Percentiles rank a stretch among this genome's conserved stretches.
Conservation (phyloP, 37 sponge, comb jelly and placozoan species). For the Halichondria panicea region DNA sequence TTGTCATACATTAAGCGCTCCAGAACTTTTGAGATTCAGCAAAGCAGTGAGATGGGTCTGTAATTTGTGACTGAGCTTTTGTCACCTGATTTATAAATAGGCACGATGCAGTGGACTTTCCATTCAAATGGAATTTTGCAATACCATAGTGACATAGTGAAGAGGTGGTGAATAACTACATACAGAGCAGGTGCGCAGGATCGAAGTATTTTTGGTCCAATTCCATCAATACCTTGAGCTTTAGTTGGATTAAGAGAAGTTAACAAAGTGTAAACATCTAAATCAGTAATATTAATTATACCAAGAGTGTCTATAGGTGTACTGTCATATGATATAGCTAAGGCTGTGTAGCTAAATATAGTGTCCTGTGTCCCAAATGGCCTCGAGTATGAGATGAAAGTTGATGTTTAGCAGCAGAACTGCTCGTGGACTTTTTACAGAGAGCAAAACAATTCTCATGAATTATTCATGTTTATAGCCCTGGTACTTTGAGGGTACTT, state of each 20-base stretch:
- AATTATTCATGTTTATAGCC: too few species aligned
- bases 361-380: too few species aligned
- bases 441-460: too few species aligned
- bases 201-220: neutral
- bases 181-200: neutral
- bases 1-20: slow-evolving; percentile 16
- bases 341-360: too few species aligned
- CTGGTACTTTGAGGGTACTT: too few species aligned
- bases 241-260: neutral
- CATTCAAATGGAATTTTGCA: slow-evolving; percentile 11
- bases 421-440: too few species aligned
- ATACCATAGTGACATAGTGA: neutral
- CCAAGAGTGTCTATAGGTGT: too few species aligned
- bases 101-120: slow-evolving; percentile 14
- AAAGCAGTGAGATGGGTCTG: slow-evolving; percentile 37
- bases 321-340: too few species aligned
- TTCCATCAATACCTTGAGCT: neutral
- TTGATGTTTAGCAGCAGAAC: too few species aligned
- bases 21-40: slow-evolving; percentile 26
- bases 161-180: neutral
- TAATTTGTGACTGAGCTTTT: slow-evolving; percentile 13
- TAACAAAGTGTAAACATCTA: too few species aligned
- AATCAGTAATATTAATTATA: too few species aligned
- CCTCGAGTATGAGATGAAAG: too few species aligned
- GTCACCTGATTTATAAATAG: slow-evolving; percentile 29